Percentiles rank a stretch among this genome's conserved stretches.
These are phyloP conservation scores for Ictalurus punctatus DNA, from an alignment of 2,113 vertebrate species.

Conservation along the genomic window DNA sequence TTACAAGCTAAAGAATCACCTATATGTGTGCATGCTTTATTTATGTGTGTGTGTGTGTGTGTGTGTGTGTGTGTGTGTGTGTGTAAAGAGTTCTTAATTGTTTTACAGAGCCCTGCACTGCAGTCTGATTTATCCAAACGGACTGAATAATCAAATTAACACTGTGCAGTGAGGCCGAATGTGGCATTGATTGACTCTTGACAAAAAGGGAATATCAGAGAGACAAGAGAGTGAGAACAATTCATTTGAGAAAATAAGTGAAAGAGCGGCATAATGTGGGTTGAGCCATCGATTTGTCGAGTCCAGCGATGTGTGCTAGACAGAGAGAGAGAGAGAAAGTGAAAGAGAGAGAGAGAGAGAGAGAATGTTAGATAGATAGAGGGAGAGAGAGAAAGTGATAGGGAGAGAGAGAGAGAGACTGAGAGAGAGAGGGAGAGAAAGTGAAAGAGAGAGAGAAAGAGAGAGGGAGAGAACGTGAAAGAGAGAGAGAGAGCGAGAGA, in stretches of 20 bases:
- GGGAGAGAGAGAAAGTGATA: background rate
- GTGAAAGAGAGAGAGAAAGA: background rate
- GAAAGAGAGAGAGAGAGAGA: background rate
- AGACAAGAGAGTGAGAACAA: conserved; percentile 28
- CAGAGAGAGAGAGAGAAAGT: background rate
- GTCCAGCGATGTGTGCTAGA: background rate
- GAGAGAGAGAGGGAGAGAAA: too few species aligned
- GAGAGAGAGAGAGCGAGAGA: background rate
- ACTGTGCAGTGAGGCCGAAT: background rate
- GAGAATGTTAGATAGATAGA: too few species aligned
- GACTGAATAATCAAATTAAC: conserved; percentile 36
- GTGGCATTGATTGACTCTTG: conserved; percentile 23
- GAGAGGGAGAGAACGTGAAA: background rate
- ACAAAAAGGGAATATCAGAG: conserved; percentile 21
- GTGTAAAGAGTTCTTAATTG: conserved; percentile 15
- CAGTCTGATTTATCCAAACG: conserved; percentile 13
- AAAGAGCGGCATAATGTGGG: conserved; percentile 22
- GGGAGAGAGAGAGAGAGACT: background rate
- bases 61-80: background rate
- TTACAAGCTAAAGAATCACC: background rate
- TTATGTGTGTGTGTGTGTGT: conserved; percentile 15
- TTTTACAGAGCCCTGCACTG: conserved; percentile 15
- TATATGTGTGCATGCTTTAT: background rate
- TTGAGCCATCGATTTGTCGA: conserved; percentile 24
- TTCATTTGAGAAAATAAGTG: conserved; percentile 37